Conservation (phyloP, 2,797 vertebrate species). For the Spatula clypeata region DNA sequence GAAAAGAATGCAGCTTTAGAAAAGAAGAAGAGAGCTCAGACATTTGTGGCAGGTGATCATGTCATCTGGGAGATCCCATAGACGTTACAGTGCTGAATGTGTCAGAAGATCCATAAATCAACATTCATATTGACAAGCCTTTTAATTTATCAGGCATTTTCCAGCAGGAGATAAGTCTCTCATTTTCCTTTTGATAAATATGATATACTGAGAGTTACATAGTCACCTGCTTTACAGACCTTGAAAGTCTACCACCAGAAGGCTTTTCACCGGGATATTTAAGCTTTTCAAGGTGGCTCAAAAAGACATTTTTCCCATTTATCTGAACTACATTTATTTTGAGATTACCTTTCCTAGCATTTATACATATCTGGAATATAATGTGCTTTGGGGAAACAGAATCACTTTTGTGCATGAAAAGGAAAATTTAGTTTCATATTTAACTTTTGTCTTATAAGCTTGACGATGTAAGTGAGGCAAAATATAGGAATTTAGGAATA, state of each 20-base stretch:
- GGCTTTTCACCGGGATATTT: not conserved
- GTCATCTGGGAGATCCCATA: not conserved
- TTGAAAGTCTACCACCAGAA: not conserved
- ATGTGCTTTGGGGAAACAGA: not conserved
- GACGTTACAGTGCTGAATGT: not conserved
- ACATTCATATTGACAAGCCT: not conserved
- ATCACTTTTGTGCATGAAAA: not conserved
- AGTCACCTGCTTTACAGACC: not conserved
- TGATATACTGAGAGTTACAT: not conserved
- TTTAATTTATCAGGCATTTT: constrained; percentile 10
- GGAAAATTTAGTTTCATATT: not conserved
- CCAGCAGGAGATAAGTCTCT: not conserved
- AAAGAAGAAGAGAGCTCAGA: not conserved
- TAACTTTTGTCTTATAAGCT: not conserved
- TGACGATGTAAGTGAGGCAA: not conserved
- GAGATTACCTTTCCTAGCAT: not conserved
- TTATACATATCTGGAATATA: not conserved
- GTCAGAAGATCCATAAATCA: not conserved
- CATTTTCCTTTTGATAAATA: not conserved
- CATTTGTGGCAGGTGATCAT: not conserved
- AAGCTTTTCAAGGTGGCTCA: not conserved
- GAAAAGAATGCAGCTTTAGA: not conserved
- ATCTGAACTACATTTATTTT: not conserved
- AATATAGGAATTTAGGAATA: not conserved
- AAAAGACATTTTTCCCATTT: not conserved